Percentiles rank a stretch among this genome's conserved stretches.
Conservation (phyloP, 2,888 invertebrate species). For the Vesta saturnalis region DNA sequence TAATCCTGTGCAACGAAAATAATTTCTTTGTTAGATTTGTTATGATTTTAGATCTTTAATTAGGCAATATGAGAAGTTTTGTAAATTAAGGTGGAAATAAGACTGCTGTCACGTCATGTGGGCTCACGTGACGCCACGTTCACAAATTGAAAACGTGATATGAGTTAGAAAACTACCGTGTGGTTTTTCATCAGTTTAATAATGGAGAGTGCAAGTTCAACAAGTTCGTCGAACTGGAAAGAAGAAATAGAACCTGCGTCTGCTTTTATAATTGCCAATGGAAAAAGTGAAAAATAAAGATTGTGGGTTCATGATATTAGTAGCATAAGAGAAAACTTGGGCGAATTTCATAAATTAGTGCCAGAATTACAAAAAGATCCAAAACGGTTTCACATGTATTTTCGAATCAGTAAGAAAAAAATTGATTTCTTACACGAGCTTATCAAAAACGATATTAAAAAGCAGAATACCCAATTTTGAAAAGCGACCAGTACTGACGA, state of each 20-base stretch:
- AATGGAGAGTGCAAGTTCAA: background rate
- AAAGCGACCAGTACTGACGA: slow-evolving; percentile 26
- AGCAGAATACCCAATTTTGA: slow-evolving; percentile 34
- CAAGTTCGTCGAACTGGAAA: slow-evolving; percentile 1
- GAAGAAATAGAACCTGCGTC: slow-evolving; percentile 8
- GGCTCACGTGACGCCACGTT: background rate
- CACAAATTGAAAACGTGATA: background rate
- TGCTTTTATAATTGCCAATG: slow-evolving; percentile 4
- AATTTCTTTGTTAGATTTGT: too few relatives aligned
- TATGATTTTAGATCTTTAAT: too few relatives aligned
- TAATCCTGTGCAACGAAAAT: too few relatives aligned
- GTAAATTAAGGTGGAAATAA: slow-evolving; percentile 1
- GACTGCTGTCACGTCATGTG: slow-evolving; percentile 7
- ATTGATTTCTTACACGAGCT: slow-evolving; percentile 31
- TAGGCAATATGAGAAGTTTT: too few relatives aligned
- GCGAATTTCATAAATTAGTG: slow-evolving; percentile 15
- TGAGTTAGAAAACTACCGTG: background rate
- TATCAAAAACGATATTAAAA: slow-evolving; percentile 34
- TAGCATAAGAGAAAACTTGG: slow-evolving; percentile 5
- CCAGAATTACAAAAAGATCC: slow-evolving; percentile 26
- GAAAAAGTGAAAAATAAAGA: slow-evolving; percentile 3
- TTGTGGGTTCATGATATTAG: background rate
- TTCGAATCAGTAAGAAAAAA: slow-evolving; percentile 30
- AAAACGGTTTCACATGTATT: slow-evolving; percentile 31
- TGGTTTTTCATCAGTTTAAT: background rate